phyloP scores from a whole-genome alignment of 2,888 invertebrate species.

The Macaria notata region DNA sequence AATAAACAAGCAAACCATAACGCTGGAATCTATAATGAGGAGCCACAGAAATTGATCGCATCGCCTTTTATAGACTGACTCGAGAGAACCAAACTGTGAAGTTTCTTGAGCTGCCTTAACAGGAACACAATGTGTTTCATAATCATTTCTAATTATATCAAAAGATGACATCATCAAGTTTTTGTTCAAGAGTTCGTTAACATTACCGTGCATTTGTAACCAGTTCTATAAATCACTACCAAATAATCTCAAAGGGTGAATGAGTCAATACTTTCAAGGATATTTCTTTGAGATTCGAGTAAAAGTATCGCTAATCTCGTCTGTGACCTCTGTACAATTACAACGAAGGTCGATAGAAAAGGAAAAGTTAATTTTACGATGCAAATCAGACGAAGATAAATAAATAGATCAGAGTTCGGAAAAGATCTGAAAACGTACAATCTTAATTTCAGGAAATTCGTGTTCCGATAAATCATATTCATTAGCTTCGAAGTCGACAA shows the following conservation, averaged over 20 bases:
- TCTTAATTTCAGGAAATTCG: not conserved
- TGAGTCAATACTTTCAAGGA: not conserved
- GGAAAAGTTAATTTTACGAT: not conserved
- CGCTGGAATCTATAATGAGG: conserved; percentile 18
- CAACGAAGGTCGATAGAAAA: not conserved
- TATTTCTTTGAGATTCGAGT: not conserved
- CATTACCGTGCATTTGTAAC: too few relatives aligned
- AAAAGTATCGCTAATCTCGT: too few relatives aligned
- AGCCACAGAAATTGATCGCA: conserved; percentile 16
- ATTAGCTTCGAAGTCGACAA: not conserved
- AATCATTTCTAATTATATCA: not conserved
- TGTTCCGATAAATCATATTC: not conserved
- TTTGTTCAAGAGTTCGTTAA: not conserved
- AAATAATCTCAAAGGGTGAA: not conserved
- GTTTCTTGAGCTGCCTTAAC: conserved; percentile 1
- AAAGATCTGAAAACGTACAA: not conserved
- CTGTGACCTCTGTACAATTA: not conserved
- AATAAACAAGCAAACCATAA: conserved; percentile 12
- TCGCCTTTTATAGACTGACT: conserved; percentile 1
- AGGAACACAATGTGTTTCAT: conserved; percentile 6
- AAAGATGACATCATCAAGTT: conserved; percentile 9
- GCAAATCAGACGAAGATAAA: not conserved
- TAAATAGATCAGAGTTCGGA: not conserved
- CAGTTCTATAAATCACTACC: too few relatives aligned
- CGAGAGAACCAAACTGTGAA: not conserved